These are phyloP conservation scores for Lithophane semibrunnea DNA, from an alignment of 2,888 invertebrate genomes.

Conservation along the genomic window DNA sequence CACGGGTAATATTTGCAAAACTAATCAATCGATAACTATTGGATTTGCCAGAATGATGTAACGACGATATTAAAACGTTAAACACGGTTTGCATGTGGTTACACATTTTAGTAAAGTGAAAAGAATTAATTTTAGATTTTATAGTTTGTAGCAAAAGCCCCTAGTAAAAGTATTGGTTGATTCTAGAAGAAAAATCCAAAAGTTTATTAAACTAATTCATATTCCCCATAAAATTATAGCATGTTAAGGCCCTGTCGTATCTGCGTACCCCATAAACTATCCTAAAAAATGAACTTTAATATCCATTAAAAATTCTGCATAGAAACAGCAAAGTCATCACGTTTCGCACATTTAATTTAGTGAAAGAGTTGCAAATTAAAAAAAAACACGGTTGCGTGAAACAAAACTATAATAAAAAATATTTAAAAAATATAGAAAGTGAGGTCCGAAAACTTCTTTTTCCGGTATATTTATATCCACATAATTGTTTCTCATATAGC, in stretches of 20 bases:
- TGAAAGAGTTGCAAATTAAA: constrained; percentile 64
- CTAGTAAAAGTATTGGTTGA: not conserved
- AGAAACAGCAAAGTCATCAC: constrained; percentile 31
- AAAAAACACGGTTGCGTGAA: constrained; percentile 77
- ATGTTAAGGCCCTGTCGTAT: constrained; percentile 15
- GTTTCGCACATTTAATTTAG: constrained; percentile 37
- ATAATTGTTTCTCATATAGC: constrained; percentile 87
- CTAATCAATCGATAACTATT: constrained; percentile 32
- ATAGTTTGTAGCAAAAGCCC: not conserved
- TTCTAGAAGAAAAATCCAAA: not conserved
- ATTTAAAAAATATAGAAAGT: constrained; percentile 80
- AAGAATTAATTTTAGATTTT: not conserved
- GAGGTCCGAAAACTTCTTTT: constrained; percentile 77
- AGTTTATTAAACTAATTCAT: not conserved
- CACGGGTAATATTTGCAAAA: constrained; percentile 34
- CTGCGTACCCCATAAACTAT: not conserved
- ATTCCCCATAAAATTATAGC: not conserved
- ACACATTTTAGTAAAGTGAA: not conserved
- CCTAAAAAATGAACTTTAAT: not conserved
- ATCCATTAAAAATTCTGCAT: not conserved
- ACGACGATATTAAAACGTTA: constrained; percentile 12
- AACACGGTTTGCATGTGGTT: constrained; percentile 20
- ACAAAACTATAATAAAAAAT: constrained; percentile 77
- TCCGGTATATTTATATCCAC: constrained; percentile 86
- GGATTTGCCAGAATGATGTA: constrained; percentile 18